Conservation (phyloP, 2,113 vertebrate species). For the Campylomormyrus tamandua region DNA sequence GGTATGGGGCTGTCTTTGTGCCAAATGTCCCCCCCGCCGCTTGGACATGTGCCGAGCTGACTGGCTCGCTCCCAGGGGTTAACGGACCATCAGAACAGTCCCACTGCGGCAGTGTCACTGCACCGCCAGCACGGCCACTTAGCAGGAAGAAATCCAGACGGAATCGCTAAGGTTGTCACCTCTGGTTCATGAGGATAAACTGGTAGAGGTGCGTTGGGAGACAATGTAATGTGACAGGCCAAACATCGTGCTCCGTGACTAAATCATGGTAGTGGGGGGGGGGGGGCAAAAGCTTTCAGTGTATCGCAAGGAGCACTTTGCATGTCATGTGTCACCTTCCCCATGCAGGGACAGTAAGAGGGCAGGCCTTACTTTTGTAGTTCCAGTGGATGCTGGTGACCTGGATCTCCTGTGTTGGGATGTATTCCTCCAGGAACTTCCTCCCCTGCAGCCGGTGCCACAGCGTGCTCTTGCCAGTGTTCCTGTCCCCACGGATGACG, state of each 20-base stretch:
- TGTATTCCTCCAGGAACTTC: constrained; percentile 77
- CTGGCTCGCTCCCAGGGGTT: not conserved
- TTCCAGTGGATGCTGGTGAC: constrained; percentile 89
- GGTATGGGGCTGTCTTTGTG: not conserved
- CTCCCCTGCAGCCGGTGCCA: constrained; percentile 81
- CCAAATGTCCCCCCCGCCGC: not conserved
- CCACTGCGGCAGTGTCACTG: not conserved
- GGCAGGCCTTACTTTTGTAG: constrained; percentile 72
- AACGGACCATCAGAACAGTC: not conserved
- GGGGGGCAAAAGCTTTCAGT: not conserved
- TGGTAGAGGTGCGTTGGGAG: not conserved
- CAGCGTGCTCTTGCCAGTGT: constrained; percentile 77
- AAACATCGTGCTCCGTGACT: not conserved
- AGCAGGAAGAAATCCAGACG: not conserved
- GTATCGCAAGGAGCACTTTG: not conserved
- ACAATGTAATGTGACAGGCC: not conserved
- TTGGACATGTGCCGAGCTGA: not conserved
- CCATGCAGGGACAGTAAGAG: not conserved
- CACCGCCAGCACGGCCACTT: not conserved
- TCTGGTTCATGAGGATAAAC: not conserved
- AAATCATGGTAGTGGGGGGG: not conserved
- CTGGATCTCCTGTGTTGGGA: constrained; percentile 83
- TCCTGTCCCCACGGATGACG: constrained; percentile 79
- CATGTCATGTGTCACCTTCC: not conserved
- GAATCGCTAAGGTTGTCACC: not conserved